phyloP scores from a whole-genome alignment of 2,888 invertebrate species.

The Craniophora ligustri region DNA sequence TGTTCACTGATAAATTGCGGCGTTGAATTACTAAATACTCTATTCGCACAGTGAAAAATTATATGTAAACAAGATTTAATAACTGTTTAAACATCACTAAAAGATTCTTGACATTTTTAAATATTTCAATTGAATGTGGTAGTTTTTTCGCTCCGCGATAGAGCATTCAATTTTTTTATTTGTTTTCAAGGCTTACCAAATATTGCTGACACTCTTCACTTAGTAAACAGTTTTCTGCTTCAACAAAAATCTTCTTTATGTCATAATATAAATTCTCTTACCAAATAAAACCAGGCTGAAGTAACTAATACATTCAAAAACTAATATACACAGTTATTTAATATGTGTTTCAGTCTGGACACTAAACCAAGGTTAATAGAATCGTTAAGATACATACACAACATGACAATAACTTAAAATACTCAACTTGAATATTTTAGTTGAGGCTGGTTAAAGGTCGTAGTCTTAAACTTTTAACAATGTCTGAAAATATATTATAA shows the following conservation, averaged over 20 bases:
- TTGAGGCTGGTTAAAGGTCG: constrained; percentile 9
- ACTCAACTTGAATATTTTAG: constrained; percentile 1
- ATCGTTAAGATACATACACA: background rate
- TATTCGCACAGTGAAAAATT: background rate
- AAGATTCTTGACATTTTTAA: too few relatives aligned
- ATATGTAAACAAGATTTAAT: background rate
- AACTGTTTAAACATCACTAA: background rate
- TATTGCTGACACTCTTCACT: too few relatives aligned
- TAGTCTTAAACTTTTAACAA: constrained; percentile 21
- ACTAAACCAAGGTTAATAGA: constrained; percentile 1
- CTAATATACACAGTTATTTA: constrained; percentile 5
- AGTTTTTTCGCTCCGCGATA: too few relatives aligned
- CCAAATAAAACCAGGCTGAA: constrained; percentile 17
- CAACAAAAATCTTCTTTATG: too few relatives aligned
- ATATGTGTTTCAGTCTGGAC: background rate
- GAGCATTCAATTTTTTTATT: too few relatives aligned
- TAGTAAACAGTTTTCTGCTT: too few relatives aligned
- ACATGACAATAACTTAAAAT: constrained; percentile 12
- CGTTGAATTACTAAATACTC: constrained; percentile 25
- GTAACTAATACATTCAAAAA: constrained; percentile 13
- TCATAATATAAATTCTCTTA: background rate
- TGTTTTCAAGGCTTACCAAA: too few relatives aligned
- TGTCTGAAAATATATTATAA: constrained; percentile 39
- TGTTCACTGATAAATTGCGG: constrained; percentile 51
- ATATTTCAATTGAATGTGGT: too few relatives aligned